These are phyloP conservation scores for Callorhinus ursinus DNA, from an alignment of 2,113 vertebrate genomes.

Conservation along the genomic window DNA sequence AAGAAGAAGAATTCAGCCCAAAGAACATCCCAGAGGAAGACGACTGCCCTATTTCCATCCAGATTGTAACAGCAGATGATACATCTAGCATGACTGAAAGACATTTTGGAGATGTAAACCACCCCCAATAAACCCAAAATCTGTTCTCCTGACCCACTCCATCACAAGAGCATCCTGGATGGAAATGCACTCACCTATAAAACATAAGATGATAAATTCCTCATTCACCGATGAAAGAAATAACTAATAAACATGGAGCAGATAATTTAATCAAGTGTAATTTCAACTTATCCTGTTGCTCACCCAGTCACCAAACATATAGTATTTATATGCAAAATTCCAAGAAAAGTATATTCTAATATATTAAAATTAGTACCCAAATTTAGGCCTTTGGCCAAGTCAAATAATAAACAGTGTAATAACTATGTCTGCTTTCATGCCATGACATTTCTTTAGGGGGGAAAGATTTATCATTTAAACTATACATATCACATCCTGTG, in stretches of 20 bases:
- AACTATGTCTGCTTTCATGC: constrained; percentile 67
- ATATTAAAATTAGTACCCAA: constrained; percentile 74
- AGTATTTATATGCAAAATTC: constrained; percentile 30
- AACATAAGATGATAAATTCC: not conserved
- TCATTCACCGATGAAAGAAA: not conserved
- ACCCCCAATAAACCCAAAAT: not conserved
- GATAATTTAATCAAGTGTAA: not conserved
- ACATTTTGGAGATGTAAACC: not conserved
- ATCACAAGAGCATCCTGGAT: not conserved
- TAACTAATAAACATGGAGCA: not conserved
- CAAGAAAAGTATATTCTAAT: constrained; percentile 52
- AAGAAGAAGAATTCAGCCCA: not conserved
- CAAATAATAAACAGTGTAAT: constrained; percentile 75
- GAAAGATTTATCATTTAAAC: constrained; percentile 67
- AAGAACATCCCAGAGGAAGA: not conserved
- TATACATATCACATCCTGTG: constrained; percentile 57
- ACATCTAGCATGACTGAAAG: not conserved
- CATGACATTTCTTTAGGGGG: constrained; percentile 51
- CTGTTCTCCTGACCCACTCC: not conserved
- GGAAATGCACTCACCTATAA: not conserved
- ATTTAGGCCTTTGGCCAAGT: constrained; percentile 72
- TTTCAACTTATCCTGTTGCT: constrained; percentile 15
- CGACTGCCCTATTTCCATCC: not conserved
- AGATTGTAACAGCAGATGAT: not conserved
- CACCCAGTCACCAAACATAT: constrained; percentile 28